Percentiles rank a stretch among this genome's conserved stretches.
phyloP scores from a whole-genome alignment of 2,113 vertebrate genomes.

The Diadophis punctatus region DNA sequence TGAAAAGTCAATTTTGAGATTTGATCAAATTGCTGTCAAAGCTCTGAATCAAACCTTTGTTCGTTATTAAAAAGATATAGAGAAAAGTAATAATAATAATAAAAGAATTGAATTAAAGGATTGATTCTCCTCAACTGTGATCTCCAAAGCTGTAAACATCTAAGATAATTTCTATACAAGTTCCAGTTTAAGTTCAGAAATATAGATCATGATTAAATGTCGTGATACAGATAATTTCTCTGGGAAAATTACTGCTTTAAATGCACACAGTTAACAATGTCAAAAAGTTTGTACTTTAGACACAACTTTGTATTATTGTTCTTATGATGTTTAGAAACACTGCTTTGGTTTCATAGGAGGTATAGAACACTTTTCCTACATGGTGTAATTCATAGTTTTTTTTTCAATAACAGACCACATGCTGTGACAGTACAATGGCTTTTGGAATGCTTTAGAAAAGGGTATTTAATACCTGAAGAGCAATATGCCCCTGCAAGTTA shows the following conservation, averaged over 20 bases:
- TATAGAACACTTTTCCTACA: neutral
- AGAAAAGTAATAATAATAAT: neutral
- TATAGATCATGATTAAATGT: neutral
- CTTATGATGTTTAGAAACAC: neutral
- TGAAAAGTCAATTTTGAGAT: neutral
- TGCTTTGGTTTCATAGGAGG: neutral
- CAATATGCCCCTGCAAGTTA: constrained; percentile 79
- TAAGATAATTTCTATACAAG: neutral
- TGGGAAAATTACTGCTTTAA: neutral
- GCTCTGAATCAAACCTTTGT: neutral
- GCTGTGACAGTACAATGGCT: constrained; percentile 89
- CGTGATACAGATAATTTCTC: neutral
- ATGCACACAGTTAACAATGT: neutral
- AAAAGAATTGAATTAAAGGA: neutral
- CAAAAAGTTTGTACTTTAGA: neutral
- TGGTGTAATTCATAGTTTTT: constrained; percentile 17
- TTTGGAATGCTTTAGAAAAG: constrained; percentile 83
- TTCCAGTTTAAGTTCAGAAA: neutral
- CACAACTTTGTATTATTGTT: neutral
- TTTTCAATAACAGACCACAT: constrained; percentile 76
- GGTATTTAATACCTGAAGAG: constrained; percentile 78
- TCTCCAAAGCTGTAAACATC: neutral
- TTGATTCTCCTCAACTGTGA: neutral
- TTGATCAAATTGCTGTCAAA: neutral
- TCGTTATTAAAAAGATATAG: neutral